phyloP scores from a whole-genome alignment of 2,888 invertebrate species.

The Drosophila demipolita region DNA sequence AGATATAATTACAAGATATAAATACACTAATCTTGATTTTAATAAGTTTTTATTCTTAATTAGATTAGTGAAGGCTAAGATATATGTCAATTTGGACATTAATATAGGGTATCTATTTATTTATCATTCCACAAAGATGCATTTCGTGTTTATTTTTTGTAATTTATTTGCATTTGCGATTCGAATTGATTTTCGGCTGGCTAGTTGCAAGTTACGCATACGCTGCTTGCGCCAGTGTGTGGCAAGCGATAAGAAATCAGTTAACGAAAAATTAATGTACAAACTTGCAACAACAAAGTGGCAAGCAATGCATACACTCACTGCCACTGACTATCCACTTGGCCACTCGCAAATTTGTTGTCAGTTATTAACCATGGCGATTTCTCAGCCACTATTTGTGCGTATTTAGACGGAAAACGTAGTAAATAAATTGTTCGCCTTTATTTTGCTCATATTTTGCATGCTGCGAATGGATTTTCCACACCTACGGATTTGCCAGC shows the following conservation, averaged over 20 bases:
- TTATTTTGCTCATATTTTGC: slow-evolving; percentile 21
- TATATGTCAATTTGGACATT: accelerated
- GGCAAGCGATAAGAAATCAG: slow-evolving; percentile 73
- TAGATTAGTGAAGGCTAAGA: background rate
- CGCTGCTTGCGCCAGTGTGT: slow-evolving; percentile 45
- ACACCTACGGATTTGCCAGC: slow-evolving; percentile 63
- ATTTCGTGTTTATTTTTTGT: slow-evolving; percentile 30
- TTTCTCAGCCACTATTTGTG: slow-evolving; percentile 62
- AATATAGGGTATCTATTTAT: slow-evolving; percentile 14
- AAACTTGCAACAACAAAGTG: slow-evolving; percentile 43
- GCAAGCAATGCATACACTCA: slow-evolving; percentile 4
- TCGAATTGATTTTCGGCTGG: slow-evolving; percentile 61
- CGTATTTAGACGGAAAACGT: slow-evolving; percentile 37
- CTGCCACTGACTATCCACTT: slow-evolving; percentile 30
- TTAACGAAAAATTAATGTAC: slow-evolving; percentile 65
- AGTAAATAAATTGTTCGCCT: slow-evolving; percentile 14
- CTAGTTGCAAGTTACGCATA: slow-evolving; percentile 70
- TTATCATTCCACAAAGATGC: background rate
- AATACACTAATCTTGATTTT: background rate
- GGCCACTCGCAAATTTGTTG: slow-evolving; percentile 66
- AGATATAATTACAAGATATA: too few species aligned
- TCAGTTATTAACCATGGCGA: slow-evolving; percentile 72
- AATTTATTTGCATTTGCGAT: slow-evolving; percentile 67
- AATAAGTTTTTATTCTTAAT: background rate
- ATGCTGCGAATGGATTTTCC: slow-evolving; percentile 54